phyloP scores from a whole-genome alignment of 2,888 invertebrate genomes.

The Hemithea aestivaria region DNA sequence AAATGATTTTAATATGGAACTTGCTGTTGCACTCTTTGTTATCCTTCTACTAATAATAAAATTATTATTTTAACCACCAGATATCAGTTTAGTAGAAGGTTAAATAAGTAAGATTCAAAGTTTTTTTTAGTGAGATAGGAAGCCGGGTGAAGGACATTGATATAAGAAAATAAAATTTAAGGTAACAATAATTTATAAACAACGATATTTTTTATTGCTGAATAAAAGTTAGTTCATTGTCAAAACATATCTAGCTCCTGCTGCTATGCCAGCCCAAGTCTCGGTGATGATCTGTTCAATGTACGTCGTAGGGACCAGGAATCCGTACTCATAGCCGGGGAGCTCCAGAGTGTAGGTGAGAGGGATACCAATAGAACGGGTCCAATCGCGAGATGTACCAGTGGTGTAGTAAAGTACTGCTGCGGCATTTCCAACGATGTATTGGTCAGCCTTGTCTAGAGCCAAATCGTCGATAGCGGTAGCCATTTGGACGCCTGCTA shows the following conservation, averaged over 20 bases:
- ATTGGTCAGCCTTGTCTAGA: slow-evolving; percentile 57
- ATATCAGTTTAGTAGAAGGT: too few relatives aligned
- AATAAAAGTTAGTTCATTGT: slow-evolving; percentile 25
- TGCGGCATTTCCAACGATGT: slow-evolving; percentile 79
- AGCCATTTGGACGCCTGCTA: slow-evolving; percentile 61
- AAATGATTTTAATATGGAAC: too few relatives aligned
- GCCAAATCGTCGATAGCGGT: slow-evolving; percentile 62
- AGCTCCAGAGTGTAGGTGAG: slow-evolving; percentile 84
- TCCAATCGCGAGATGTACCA: slow-evolving; percentile 86
- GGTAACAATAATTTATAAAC: not conserved
- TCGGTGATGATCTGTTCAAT: slow-evolving; percentile 79
- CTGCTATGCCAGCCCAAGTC: slow-evolving; percentile 79
- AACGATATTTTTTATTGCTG: not conserved
- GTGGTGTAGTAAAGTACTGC: slow-evolving; percentile 77
- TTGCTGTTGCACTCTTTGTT: too few relatives aligned
- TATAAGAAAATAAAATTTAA: too few relatives aligned
- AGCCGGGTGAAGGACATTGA: too few relatives aligned
- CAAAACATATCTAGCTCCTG: slow-evolving; percentile 53
- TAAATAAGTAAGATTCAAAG: too few relatives aligned
- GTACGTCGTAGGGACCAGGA: slow-evolving; percentile 76
- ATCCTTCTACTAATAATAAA: too few relatives aligned
- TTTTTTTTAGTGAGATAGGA: too few relatives aligned
- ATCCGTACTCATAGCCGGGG: slow-evolving; percentile 78
- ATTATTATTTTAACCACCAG: too few relatives aligned
- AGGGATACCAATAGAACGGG: slow-evolving; percentile 76